Base-by-base conservation (phyloP, 1,140 invertebrate genomes). In the Caerostris darwini region DNA sequence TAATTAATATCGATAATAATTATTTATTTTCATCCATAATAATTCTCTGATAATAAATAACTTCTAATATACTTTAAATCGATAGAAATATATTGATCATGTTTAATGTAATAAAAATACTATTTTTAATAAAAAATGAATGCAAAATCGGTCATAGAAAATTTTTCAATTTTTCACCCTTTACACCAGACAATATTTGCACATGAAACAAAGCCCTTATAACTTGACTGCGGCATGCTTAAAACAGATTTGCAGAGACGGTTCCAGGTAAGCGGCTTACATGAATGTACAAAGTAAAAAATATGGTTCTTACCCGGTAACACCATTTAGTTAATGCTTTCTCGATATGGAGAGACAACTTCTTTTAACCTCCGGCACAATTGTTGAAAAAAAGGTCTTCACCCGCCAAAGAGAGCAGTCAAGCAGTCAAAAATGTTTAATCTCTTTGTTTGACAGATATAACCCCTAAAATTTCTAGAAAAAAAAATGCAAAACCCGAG, bases 401-500 rank as follows among this genome's bases (percentile, higher is more conserved):
- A n/a, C 69, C 50, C n/a, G n/a, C 69, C 69, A 83, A 83, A 19
- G n/a, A 58, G 6, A n/a, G 82, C 53, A 83, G 82, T 83, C n/a
- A n/a, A n/a, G n/a, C n/a, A n/a, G n/a, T n/a, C 82, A 83, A 6
- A 83, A 83, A 83, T 83, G 56, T 83, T 83, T 83, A 83, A 83
- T 83, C 82, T 83, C 82, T 58, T 10, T 53, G 82, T 57, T 56
- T 83, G 82, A 83, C 82, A 87, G 57, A 53, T 57, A 61, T 53
- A 61, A n/a, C 56, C 85, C 59, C n/a, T 53, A 87, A 87, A 87
- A 87, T 64, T 87, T 57, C n/a, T 64, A 34, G 19, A 8, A 3
- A 87, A 87, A 87, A 64, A 87, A 87, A 64, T 64, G 59, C 58
- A 87, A 61, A 87, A 87, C 14, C 85, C n/a, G n/a, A n/a, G n/a